phyloP scores from a whole-genome alignment of 1,140 invertebrate species.

The Orchestia grillus region DNA sequence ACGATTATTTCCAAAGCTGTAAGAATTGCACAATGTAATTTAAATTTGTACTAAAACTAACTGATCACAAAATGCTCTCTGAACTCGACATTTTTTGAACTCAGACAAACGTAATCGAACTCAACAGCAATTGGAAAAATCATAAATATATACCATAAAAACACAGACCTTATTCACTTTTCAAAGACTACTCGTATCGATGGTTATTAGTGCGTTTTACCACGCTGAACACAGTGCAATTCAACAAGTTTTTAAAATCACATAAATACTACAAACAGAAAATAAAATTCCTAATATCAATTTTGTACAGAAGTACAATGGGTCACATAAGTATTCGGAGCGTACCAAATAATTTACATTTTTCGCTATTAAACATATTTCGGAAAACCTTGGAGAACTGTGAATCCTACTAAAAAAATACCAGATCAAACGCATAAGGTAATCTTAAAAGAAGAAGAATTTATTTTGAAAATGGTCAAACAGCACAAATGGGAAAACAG shows the following conservation, averaged over 20 bases:
- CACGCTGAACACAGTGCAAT: not conserved
- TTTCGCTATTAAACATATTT: no score
- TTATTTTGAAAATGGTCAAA: no score
- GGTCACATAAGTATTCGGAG: no score
- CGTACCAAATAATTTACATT: no score
- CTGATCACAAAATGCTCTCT: not conserved
- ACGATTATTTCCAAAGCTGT: not conserved
- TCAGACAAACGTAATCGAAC: not conserved
- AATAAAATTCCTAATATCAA: not conserved
- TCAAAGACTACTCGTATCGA: not conserved
- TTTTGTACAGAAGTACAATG: not conserved
- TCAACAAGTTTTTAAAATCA: not conserved
- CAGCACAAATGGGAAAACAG: no score
- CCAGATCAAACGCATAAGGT: no score
- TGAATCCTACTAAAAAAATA: no score
- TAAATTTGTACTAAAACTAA: not conserved
- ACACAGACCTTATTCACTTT: no score
- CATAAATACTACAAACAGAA: not conserved
- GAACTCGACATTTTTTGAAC: not conserved
- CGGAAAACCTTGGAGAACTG: no score
- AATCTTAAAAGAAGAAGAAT: no score
- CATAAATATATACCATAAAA: not conserved
- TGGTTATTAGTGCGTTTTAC: not conserved
- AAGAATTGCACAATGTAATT: not conserved
- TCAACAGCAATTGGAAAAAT: not conserved